Percentiles rank a stretch among this genome's conserved stretches.
These are phyloP conservation scores for Catalaphyllia jardinei DNA, from an alignment of 64 coral and sea anemone genomes.

Conservation along the genomic window DNA sequence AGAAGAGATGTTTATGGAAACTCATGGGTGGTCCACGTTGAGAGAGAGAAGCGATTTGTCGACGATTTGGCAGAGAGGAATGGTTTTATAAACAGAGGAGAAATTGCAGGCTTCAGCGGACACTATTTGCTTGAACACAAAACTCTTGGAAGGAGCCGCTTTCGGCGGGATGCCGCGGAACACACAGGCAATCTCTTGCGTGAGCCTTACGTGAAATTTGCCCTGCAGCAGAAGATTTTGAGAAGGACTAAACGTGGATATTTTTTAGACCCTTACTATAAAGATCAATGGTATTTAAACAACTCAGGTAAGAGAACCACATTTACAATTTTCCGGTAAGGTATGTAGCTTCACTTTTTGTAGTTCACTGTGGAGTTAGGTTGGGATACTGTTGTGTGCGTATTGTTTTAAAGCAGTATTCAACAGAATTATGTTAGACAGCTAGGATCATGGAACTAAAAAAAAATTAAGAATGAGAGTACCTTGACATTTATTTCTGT, in stretches of 20 bases:
- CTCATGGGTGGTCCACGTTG: constrained; percentile 86
- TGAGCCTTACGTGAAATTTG: constrained; percentile 77
- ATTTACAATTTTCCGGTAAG: neutral
- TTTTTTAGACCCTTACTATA: constrained; percentile 80
- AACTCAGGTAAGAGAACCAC: constrained; percentile 67
- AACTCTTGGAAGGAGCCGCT: constrained; percentile 30
- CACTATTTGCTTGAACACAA: constrained; percentile 83
- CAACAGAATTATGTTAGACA: no score
- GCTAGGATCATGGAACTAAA: no score
- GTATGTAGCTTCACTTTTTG: no score
- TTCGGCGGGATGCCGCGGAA: constrained; percentile 44
- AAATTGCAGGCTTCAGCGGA: constrained; percentile 71
- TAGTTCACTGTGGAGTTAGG: no score
- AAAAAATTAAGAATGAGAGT: no score
- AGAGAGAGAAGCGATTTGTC: constrained; percentile 80
- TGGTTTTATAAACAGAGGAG: constrained; percentile 84
- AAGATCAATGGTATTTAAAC: constrained; percentile 90
- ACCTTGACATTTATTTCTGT: no score
- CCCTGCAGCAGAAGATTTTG: constrained; percentile 85
- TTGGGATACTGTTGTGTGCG: no score
- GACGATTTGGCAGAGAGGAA: constrained; percentile 75
- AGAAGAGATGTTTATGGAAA: constrained; percentile 64
- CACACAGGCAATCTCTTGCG: constrained; percentile 72
- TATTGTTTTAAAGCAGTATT: no score
- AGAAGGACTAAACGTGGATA: constrained; percentile 67